These are phyloP conservation scores for Todus mexicanus DNA, from an alignment of 2,797 vertebrate species.

Conservation along the genomic window DNA sequence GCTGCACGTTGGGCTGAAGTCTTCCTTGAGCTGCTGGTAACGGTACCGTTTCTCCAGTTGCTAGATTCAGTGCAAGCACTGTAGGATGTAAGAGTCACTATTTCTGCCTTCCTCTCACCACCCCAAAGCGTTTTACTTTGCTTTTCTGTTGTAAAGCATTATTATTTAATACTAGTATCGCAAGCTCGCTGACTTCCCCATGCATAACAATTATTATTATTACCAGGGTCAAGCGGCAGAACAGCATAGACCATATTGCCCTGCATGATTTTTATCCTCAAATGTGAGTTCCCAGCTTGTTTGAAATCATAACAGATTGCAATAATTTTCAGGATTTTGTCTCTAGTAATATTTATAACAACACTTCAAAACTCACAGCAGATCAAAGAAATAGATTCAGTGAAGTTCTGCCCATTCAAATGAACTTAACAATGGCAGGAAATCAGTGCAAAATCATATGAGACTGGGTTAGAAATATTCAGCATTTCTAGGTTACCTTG, in stretches of 20 bases:
- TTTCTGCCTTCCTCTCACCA: not conserved
- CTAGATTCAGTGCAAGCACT: not conserved
- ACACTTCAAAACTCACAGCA: not conserved
- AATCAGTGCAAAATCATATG: not conserved
- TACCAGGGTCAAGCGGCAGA: fast-evolving
- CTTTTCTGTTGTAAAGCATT: not conserved
- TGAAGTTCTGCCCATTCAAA: not conserved
- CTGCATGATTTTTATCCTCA: not conserved
- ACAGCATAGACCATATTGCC: not conserved
- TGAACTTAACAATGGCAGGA: not conserved
- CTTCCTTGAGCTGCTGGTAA: fast-evolving
- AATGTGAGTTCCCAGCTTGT: not conserved
- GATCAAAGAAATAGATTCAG: not conserved
- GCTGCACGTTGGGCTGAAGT: not conserved
- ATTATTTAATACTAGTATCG: not conserved
- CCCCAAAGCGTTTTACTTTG: not conserved
- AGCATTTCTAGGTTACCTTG: not conserved
- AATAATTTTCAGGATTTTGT: not conserved
- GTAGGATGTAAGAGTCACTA: not conserved
- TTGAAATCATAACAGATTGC: not conserved
- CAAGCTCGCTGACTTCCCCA: not conserved
- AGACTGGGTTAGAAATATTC: not conserved
- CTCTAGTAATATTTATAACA: not conserved
- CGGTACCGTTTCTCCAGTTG: not conserved
- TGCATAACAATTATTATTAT: not conserved